Percentiles rank a stretch among this genome's conserved stretches.
phyloP scores from a whole-genome alignment of 2,113 vertebrate genomes.

The Gobius niger region DNA sequence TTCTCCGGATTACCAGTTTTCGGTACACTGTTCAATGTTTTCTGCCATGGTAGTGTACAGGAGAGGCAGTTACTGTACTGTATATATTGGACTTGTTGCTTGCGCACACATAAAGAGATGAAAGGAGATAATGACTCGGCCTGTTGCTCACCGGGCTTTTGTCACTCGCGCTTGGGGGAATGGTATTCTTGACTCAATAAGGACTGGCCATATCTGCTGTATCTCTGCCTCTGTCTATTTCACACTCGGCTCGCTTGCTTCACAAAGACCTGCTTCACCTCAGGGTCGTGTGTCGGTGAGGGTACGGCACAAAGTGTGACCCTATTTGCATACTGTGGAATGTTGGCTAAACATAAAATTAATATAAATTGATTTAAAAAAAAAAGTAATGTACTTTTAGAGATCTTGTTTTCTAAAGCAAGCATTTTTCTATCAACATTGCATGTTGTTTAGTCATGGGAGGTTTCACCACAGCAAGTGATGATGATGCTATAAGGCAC shows the following conservation, averaged over 20 bases:
- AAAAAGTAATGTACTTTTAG: too few species aligned
- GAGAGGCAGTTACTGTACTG: conserved; percentile 25
- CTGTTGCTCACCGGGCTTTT: conserved; percentile 51
- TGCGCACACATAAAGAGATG: conserved; percentile 45
- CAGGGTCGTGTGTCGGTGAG: not conserved
- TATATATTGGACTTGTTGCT: conserved; percentile 46
- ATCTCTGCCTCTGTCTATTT: conserved; percentile 24
- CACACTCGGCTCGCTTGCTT: conserved; percentile 21
- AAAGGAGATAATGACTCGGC: conserved; percentile 47
- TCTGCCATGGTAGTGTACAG: conserved; percentile 26
- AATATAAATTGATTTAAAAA: not conserved
- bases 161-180: conserved; percentile 45
- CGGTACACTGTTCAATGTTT: not conserved
- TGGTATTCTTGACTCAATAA: conserved; percentile 52
- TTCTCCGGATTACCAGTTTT: too few species aligned
- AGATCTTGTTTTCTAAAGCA: not conserved
- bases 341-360: too few species aligned
- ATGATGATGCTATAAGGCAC: too few species aligned
- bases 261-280: conserved; percentile 1
- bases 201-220: conserved; percentile 48
- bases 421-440: not conserved
- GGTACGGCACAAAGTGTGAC: not conserved
- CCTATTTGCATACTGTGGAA: too few species aligned
- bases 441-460: not conserved
- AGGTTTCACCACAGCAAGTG: not conserved